Conservation (phyloP, 2,888 invertebrate genomes). For the Elegia similella region DNA sequence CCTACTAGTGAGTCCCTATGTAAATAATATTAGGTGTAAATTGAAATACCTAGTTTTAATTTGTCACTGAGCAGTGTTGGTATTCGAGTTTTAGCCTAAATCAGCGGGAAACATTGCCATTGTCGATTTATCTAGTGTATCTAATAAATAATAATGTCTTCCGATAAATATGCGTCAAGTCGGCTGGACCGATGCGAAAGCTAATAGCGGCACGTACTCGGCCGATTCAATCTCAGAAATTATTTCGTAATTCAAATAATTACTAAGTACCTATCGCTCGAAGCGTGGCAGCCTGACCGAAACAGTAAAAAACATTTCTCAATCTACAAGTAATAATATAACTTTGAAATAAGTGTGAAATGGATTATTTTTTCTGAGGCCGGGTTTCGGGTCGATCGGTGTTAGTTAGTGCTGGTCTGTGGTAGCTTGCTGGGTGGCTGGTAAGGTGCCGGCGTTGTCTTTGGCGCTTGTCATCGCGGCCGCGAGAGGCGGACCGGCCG, state of each 20-base stretch:
- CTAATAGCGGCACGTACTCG: conserved; percentile 54
- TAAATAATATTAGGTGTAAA: conserved; percentile 69
- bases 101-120: not conserved
- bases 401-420: not conserved
- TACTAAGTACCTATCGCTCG: conserved; percentile 47
- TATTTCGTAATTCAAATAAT: conserved; percentile 62
- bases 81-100: conserved; percentile 27
- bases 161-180: conserved; percentile 43
- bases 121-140: conserved; percentile 21
- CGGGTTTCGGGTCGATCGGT: conserved; percentile 18
- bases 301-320: conserved; percentile 51
- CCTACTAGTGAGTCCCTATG: conserved; percentile 77
- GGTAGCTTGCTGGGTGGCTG: conserved; percentile 21
- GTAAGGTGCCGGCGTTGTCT: conserved; percentile 23
- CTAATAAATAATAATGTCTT: conserved; percentile 33
- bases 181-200: conserved; percentile 44
- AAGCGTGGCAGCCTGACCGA: conserved; percentile 44
- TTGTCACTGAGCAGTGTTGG: conserved; percentile 59
- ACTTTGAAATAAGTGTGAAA: conserved; percentile 48
- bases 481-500: conserved; percentile 55
- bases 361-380: conserved; percentile 38
- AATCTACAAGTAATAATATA: conserved; percentile 48
- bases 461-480: conserved; percentile 44
- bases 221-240: conserved; percentile 57
- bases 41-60: conserved; percentile 54